Percentiles rank a stretch among this genome's conserved stretches.
Evolutionary conservation across 2,888 invertebrate species (phyloP).

Genomic region (Xylocampa areola): DNA sequence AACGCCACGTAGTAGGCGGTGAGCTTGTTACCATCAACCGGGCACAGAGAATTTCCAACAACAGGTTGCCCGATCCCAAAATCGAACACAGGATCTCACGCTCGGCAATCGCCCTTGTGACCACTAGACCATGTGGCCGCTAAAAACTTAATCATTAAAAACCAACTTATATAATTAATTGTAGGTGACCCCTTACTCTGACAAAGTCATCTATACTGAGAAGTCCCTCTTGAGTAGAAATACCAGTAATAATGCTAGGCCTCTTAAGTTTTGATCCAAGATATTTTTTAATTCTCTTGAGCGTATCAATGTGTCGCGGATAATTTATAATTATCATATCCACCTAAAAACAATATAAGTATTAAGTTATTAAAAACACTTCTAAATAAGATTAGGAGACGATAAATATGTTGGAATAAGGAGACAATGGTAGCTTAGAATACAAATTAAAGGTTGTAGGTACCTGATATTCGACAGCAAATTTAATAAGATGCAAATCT

Average conservation of each 20-base stretch:
- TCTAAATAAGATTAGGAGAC: too few species aligned
- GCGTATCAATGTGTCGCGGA: conserved; percentile 56
- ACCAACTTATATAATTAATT: neutral
- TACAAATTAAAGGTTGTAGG: conserved; percentile 36
- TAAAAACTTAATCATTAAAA: neutral
- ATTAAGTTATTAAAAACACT: neutral
- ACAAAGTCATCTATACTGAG: conserved; percentile 68
- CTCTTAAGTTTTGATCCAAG: conserved; percentile 57
- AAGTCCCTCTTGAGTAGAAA: conserved; percentile 66
- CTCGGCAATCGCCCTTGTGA: too few species aligned
- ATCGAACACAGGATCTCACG: too few species aligned
- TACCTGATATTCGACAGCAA: conserved; percentile 71
- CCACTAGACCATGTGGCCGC: too few species aligned
- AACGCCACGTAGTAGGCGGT: too few species aligned
- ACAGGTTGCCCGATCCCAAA: too few species aligned
- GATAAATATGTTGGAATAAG: too few species aligned
- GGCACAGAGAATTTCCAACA: too few species aligned
- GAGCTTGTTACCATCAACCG: too few species aligned
- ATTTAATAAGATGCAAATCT: conserved; percentile 64
- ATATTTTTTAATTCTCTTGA: conserved; percentile 61
- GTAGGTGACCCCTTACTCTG: conserved; percentile 54
- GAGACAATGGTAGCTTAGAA: neutral
- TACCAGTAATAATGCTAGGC: conserved; percentile 64
- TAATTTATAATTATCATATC: conserved; percentile 71
- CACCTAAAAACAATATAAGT: conserved; percentile 58